A percentile compares a stretch with the other conserved stretches of the same genome.
phyloP scores from a whole-genome alignment of 2,113 vertebrate genomes.

The Aegithalos caudatus region DNA sequence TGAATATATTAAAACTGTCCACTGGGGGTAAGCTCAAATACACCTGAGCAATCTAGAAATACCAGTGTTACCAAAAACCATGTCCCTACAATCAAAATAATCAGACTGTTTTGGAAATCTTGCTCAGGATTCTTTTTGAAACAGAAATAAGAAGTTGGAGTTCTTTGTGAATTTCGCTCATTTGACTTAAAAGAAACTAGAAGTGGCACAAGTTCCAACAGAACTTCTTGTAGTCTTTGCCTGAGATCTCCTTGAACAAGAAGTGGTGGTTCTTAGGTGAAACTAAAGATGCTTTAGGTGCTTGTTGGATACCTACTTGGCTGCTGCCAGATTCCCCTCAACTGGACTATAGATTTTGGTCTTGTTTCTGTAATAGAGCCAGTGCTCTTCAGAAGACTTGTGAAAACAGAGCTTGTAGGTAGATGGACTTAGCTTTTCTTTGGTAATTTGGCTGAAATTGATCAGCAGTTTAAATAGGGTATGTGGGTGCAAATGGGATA shows the following conservation, averaged over 20 bases:
- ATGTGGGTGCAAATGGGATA: not conserved
- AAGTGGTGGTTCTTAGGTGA: not conserved
- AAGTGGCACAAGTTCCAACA: not conserved
- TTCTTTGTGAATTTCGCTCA: not conserved
- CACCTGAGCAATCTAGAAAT: not conserved
- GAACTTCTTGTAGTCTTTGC: not conserved
- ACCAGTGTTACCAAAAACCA: accelerated
- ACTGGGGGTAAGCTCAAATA: not conserved
- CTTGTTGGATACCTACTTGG: not conserved
- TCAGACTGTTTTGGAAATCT: not conserved
- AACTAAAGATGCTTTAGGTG: not conserved
- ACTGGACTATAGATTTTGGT: not conserved
- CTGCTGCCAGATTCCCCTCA: not conserved
- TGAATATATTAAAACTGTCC: not conserved
- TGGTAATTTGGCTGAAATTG: not conserved
- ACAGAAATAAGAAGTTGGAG: not conserved
- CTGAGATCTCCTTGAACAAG: not conserved
- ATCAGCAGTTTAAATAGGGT: not conserved
- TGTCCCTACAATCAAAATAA: not conserved
- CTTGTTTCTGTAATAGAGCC: not conserved
- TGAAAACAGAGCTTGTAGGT: not conserved
- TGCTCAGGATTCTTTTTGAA: not conserved
- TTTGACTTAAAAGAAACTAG: not conserved
- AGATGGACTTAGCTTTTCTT: not conserved
- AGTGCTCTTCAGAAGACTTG: not conserved